Conservation (phyloP, 2,888 invertebrate species). For the Spisula solida region DNA sequence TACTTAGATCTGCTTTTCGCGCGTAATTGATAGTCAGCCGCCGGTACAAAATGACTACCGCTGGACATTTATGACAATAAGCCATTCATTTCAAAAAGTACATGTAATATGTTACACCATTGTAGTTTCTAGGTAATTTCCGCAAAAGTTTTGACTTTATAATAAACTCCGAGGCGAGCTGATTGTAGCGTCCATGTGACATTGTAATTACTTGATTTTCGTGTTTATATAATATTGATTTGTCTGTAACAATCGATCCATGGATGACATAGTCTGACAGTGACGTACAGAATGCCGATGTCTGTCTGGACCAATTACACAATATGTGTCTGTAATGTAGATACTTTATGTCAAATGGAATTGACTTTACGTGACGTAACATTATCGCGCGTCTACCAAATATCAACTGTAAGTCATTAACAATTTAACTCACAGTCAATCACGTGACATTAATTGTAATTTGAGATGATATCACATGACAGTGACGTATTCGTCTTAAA, state of each 20-base stretch:
- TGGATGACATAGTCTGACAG: neutral
- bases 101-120: too few species aligned
- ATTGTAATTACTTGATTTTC: neutral
- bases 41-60: too few species aligned
- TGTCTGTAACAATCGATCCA: neutral
- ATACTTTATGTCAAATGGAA: neutral
- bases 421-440: neutral
- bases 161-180: too few species aligned
- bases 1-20: too few species aligned
- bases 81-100: too few species aligned
- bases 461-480: neutral
- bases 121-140: too few species aligned
- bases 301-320: neutral
- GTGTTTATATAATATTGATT: neutral
- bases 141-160: too few species aligned
- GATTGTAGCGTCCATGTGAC: neutral
- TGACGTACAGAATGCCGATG: neutral
- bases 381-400: neutral
- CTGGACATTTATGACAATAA: too few species aligned
- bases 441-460: neutral
- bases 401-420: neutral
- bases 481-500: constrained; percentile 17
- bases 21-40: too few species aligned
- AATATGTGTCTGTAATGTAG: neutral
- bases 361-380: neutral